phyloP scores from a whole-genome alignment of 64 coral and sea anemone species.

The Stichodactyla mertensii region DNA sequence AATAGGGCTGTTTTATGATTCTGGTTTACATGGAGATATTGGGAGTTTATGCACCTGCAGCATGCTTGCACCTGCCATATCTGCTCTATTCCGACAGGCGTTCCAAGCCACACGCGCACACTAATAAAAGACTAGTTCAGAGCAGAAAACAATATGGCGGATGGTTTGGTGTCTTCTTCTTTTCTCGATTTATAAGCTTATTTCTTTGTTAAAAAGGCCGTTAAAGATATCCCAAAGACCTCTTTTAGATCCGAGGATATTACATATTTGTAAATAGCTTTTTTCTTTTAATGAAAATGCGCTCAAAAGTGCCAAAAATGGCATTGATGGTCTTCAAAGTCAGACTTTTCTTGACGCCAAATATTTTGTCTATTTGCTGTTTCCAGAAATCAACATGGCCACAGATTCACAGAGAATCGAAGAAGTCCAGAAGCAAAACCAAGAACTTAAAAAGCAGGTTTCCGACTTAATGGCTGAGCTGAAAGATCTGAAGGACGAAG shows the following conservation, averaged over 20 bases:
- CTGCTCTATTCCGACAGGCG: background rate
- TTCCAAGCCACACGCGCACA: background rate
- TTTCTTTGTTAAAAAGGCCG: background rate
- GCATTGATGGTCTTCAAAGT: background rate
- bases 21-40: background rate
- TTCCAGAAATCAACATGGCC: conserved; percentile 21
- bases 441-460: conserved; percentile 10
- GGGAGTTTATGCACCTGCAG: background rate
- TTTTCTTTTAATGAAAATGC: conserved; percentile 8
- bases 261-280: conserved; percentile 18
- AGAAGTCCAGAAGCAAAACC: background rate
- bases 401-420: background rate
- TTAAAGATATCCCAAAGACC: background rate
- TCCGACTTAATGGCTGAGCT: conserved; percentile 9
- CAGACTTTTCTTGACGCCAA: background rate
- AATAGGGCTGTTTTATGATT: background rate
- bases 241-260: background rate
- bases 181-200: background rate
- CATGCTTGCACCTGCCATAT: background rate
- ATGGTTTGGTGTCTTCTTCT: background rate
- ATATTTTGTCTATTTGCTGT: conserved; percentile 23
- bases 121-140: background rate
- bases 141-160: conserved; percentile 18
- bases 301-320: background rate
- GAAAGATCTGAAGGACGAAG: conserved; percentile 22